Evolutionary conservation across 1,140 invertebrate genomes (phyloP).

Genomic region (Philopotamus ludificatus): DNA sequence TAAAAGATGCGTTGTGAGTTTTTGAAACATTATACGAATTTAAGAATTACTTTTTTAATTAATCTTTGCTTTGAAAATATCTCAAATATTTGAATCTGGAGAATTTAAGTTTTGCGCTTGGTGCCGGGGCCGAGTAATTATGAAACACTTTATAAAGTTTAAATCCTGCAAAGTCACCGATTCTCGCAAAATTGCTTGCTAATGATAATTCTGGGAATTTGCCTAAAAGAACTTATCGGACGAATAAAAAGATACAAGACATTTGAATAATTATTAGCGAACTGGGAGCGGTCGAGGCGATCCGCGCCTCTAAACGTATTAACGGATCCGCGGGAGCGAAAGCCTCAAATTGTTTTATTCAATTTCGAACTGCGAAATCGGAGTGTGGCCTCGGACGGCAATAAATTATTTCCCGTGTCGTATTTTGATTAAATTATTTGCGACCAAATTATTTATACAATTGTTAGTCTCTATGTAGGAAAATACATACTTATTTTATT

Average conservation of each 20-base stretch:
- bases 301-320: no score
- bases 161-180: conserved; percentile 19
- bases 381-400: no score
- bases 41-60: conserved; percentile 9
- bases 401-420: no score
- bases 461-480: no score
- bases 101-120: background rate
- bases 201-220: conserved; percentile 18
- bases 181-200: conserved; percentile 12
- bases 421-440: no score
- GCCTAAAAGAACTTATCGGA: conserved; percentile 1
- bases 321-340: background rate
- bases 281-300: no score
- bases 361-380: no score
- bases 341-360: no score
- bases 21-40: no score
- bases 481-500: no score
- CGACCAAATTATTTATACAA: no score
- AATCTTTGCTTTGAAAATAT: conserved; percentile 5
- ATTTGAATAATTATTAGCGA: conserved; percentile 29
- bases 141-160: conserved; percentile 19
- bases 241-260: conserved; percentile 25
- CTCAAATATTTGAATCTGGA: conserved; percentile 1
- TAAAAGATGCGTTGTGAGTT: no score
- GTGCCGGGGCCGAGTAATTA: conserved; percentile 1